Percentiles rank a stretch among this genome's conserved stretches.
phyloP scores from a whole-genome alignment of 1,140 invertebrate species.

The Teleogryllus occipitalis region DNA sequence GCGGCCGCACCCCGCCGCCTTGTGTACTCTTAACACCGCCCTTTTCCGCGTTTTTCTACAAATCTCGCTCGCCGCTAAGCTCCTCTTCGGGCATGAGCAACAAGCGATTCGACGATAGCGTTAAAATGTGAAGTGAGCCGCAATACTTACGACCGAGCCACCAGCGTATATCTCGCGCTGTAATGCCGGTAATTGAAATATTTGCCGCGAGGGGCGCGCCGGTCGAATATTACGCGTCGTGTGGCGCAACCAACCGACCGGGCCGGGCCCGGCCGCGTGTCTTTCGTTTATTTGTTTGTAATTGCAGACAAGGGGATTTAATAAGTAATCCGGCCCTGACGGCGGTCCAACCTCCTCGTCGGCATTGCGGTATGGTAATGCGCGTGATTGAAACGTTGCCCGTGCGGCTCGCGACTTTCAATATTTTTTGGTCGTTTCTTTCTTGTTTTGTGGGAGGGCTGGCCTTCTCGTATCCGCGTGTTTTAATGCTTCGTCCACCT shows the following conservation, averaged over 20 bases:
- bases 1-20: too few species aligned
- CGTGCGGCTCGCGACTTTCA: background rate
- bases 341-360: background rate
- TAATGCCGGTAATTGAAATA: background rate
- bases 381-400: background rate
- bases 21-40: too few species aligned
- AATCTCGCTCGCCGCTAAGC: too few species aligned
- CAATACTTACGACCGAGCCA: background rate
- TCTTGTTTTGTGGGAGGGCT: background rate
- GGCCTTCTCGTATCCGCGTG: background rate
- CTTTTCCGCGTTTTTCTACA: too few species aligned
- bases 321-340: background rate
- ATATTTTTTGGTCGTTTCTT: background rate
- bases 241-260: background rate
- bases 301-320: background rate
- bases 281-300: slow-evolving; percentile 5
- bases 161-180: background rate
- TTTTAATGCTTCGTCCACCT: background rate
- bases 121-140: background rate
- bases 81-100: too few species aligned
- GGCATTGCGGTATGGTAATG: background rate
- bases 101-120: background rate
- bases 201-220: background rate
- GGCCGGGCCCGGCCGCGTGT: background rate
- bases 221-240: background rate